Base-by-base conservation (phyloP, 2,797 vertebrate genomes). In the Tapirus indicus region DNA sequence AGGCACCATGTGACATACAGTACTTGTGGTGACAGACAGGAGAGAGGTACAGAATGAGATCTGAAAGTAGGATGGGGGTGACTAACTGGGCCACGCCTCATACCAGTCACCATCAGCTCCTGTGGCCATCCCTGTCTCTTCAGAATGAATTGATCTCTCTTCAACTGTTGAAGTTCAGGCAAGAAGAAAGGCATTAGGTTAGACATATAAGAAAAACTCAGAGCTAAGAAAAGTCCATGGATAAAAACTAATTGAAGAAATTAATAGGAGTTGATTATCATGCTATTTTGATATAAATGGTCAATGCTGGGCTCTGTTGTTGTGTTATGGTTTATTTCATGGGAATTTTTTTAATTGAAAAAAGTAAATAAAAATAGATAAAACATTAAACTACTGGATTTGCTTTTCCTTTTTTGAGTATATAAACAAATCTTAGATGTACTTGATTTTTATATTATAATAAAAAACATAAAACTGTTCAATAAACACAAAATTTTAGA, bases 401-500 rank as follows among this genome's bases (percentile, higher is more conserved):
- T 41, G 13, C 44, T 66, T 96, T 68, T 60, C 32, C 68, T 72
- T 58, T 18, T 54, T 93, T 64, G n/a, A 49, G 7, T 44, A 87
- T 68, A 83, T n/a, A 94, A 86, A 72, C 35, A 80, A 38, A 77
- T 62, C 29, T 80, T 79, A 62, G 32, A 74, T 20, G 49, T 64
- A 52, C 7, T 77, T 78, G 41, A 84, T 78, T 84, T 92, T 87
- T 75, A 49, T 54, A 41, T 49, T 85, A 66, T 1, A 87, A 78
- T 71, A 54, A 72, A 93, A 90, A 58, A 68, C 17, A 66, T 54
- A 79, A 96, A 93, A 52, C 4, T 56, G n/a, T 62, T 92, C n/a
- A 87, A 79, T 91, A 93, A 87, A 72, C 17, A 90, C 25, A 72
- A 69, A 68, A 69, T 35, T 95, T 85, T 69, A 69, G 68, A 90